phyloP scores from a whole-genome alignment of 2,888 invertebrate genomes.

The Cremastobaeus sp. region DNA sequence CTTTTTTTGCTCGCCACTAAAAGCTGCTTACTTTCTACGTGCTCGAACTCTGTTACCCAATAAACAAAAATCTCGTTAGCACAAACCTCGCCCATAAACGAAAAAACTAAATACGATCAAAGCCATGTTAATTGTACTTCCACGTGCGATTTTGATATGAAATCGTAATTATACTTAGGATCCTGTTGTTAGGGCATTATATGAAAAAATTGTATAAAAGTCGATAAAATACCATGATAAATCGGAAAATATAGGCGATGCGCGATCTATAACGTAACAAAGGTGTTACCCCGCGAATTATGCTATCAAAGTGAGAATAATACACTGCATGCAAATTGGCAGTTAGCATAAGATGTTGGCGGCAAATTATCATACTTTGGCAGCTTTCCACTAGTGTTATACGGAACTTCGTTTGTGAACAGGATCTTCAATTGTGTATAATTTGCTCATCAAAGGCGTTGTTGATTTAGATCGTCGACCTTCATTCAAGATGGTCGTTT shows the following conservation, averaged over 20 bases:
- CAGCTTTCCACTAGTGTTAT: slow-evolving; percentile 70
- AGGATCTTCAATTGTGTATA: slow-evolving; percentile 62
- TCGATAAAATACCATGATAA: slow-evolving; percentile 9
- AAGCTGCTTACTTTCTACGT: slow-evolving; percentile 49
- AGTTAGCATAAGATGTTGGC: slow-evolving; percentile 32
- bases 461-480: slow-evolving; percentile 59
- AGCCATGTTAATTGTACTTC: slow-evolving; percentile 20
- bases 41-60: neutral
- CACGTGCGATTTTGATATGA: slow-evolving; percentile 8
- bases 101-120: slow-evolving; percentile 15
- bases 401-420: slow-evolving; percentile 66
- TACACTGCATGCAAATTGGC: slow-evolving; percentile 39
- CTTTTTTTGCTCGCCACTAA: slow-evolving; percentile 24
- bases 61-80: slow-evolving; percentile 15
- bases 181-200: no score
- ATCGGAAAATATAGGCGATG: slow-evolving; percentile 34
- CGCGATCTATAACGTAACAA: slow-evolving; percentile 33
- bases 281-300: slow-evolving; percentile 44
- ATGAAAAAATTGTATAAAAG: no score
- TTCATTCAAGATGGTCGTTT: slow-evolving; percentile 53
- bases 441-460: slow-evolving; percentile 54
- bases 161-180: no score
- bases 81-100: neutral
- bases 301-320: slow-evolving; percentile 32
- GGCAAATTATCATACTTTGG: slow-evolving; percentile 46